A percentile compares a stretch with the other conserved stretches of the same genome.
Evolutionary conservation across 1,140 invertebrate species (phyloP).

Genomic region (Heliconius hermathena): DNA sequence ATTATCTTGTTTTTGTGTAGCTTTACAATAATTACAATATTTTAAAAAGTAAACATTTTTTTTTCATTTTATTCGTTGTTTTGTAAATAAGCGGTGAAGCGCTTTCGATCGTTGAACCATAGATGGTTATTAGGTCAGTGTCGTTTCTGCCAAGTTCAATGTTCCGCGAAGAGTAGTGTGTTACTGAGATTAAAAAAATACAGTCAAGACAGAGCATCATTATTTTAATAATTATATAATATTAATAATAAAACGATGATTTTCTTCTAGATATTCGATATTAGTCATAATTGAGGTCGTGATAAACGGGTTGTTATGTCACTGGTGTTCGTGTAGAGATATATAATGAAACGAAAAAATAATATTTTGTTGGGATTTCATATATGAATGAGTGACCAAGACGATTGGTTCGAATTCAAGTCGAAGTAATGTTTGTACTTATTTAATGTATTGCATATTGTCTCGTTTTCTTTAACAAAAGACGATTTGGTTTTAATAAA

Average conservation of each 20-base stretch:
- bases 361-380: too few species aligned
- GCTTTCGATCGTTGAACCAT: constrained; percentile 55
- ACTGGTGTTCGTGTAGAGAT: too few species aligned
- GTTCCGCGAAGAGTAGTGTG: constrained; percentile 36
- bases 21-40: neutral
- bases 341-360: too few species aligned
- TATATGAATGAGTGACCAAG: too few species aligned
- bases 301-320: too few species aligned
- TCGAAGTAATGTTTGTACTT: too few species aligned
- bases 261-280: too few species aligned
- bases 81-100: constrained; percentile 33
- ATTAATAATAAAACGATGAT: neutral
- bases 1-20: neutral
- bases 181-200: constrained; percentile 11
- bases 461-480: too few species aligned
- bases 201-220: neutral
- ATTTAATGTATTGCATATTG: too few species aligned
- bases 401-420: too few species aligned
- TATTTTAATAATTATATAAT: neutral
- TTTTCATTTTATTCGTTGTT: neutral
- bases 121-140: constrained; percentile 59
- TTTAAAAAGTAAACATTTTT: neutral
- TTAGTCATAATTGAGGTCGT: too few species aligned
- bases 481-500: too few species aligned
- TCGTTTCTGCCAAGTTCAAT: constrained; percentile 59